Base-by-base conservation (phyloP, 2,888 invertebrate genomes). In the Plagodis dolabraria region DNA sequence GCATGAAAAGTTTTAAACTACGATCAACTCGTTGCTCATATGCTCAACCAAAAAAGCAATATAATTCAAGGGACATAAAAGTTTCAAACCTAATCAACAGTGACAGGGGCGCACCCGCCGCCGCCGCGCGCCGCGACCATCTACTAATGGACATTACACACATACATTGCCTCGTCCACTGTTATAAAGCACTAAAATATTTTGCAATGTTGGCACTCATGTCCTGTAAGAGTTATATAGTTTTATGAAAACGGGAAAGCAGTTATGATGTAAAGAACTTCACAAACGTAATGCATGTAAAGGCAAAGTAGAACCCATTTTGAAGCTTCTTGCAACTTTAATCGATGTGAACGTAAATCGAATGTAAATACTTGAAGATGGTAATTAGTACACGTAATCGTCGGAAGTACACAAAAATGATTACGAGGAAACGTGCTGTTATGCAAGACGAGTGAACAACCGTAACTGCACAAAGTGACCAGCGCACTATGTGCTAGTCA, bases 91-190 rank as follows among this genome's bases (percentile, higher is more conserved):
- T 62, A 54, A 62, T 57, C 50, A 57, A 61, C 53, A 45, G 53
- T 48, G 47, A 61, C 65, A 57, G 56, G 42, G 36, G 36, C 36
- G 8, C 7, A 8, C 7, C 36, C 7, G 36, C 7, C 36, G 7
- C 6, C 6, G 35, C 6, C 35, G 35, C 35, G 36, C 77, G 69
- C 75, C 76, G 68, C 75, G 69, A 63, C 73, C 62, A 60, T 74
- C 72, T 74, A 72, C 76, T 78, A 73, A 73, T 75, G 67, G 72
- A 71, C 66, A 73, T 74, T 72, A 70, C 61, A 71, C 66, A 66
- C 67, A 66, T 65, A 66, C 67, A 66, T 65, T 59, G 62, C 65
- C 46, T 54, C 55, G 50, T 42, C 58, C 60, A 65, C 42, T 57
- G 61, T 53, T 43, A 77, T 75, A 71, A 63, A 54, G 57, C 62